Evolutionary conservation across 2,797 vertebrate species (phyloP).

Genomic region (Paratrypauchen microcephalus): DNA sequence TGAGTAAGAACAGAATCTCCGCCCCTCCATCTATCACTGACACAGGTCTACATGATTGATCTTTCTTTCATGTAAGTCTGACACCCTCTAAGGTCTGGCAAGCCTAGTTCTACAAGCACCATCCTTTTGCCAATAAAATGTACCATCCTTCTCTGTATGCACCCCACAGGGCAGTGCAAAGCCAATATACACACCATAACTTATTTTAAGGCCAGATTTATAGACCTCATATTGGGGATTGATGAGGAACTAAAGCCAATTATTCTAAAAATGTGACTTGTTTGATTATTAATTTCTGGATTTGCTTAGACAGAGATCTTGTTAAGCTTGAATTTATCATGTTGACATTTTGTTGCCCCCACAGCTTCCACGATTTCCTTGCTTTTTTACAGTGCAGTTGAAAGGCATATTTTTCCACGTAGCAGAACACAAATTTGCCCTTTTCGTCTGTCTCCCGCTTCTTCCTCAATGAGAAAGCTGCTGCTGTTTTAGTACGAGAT

Average conservation of each 20-base stretch:
- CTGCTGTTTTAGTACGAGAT: slow-evolving; percentile 67
- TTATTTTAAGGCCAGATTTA: slow-evolving; percentile 76
- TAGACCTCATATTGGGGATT: slow-evolving; percentile 70
- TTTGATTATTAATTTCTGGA: slow-evolving; percentile 79
- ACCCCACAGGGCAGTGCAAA: slow-evolving; percentile 36
- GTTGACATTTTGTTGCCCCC: slow-evolving; percentile 79
- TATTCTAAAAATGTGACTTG: slow-evolving; percentile 72
- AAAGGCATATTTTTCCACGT: slow-evolving; percentile 51
- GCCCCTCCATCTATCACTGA: slow-evolving; percentile 61
- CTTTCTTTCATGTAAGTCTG: slow-evolving; percentile 53
- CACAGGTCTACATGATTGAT: slow-evolving; percentile 67
- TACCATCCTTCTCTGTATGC: slow-evolving; percentile 35
- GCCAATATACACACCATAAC: slow-evolving; percentile 71
- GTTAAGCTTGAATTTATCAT: slow-evolving; percentile 85
- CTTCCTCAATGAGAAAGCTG: slow-evolving; percentile 58
- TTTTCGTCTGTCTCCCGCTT: slow-evolving; percentile 68
- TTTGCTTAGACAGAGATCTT: slow-evolving; percentile 71
- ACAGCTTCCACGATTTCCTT: slow-evolving; percentile 35
- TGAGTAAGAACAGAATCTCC: slow-evolving; percentile 43
- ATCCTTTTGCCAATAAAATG: slow-evolving; percentile 71
- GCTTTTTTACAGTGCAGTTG: slow-evolving; percentile 50
- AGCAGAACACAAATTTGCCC: slow-evolving; percentile 70
- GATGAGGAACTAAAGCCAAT: slow-evolving; percentile 74
- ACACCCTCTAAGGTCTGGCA: slow-evolving; percentile 48
- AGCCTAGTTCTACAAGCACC: slow-evolving; percentile 71